Base-by-base conservation (phyloP, 2,113 vertebrate species). In the Anguilla japonica region DNA sequence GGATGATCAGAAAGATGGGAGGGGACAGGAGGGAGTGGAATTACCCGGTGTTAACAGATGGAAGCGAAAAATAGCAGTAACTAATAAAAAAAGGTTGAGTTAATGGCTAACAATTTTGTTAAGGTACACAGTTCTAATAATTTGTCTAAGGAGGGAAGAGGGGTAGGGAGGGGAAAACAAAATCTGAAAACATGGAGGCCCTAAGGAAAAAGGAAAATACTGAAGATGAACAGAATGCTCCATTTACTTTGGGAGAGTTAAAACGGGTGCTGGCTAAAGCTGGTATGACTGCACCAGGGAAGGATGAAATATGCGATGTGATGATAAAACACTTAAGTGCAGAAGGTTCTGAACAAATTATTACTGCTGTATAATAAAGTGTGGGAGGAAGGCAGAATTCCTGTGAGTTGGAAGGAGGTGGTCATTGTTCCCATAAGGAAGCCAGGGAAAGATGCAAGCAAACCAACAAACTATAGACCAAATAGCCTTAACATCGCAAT, bases 311-410 rank as follows among this genome's bases (percentile, higher is more conserved):
- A n/a, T n/a, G n/a, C n/a, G n/a, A n/a, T n/a, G n/a, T n/a, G n/a
- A n/a, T n/a, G n/a, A n/a, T n/a, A n/a, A n/a, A n/a, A n/a, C n/a
- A n/a, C n/a, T n/a, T n/a, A n/a, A n/a, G n/a, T n/a, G n/a, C n/a
- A n/a, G n/a, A n/a, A n/a, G n/a, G n/a, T n/a, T 1, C 16, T 78
- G 7, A 16, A 22, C 22, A 82, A 71, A 5, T 41, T 83, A 5
- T 43, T 22, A 13, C n/a, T n/a, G n/a, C 20, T 88, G 9, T 82
- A 75, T 80, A 84, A 60, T 18, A 60, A 71, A 39, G 29, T 87
- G 43, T 84, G 82, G 85, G 11, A 87, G n/a, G 53, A 89, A 14
- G 85, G 57, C 41, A 14, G 81, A 14, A 67, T 84, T 14, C 57
- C 57, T 11, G 71, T 11, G 7, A 78, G 0, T 5, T 78, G 29